Percentiles rank a stretch among this genome's conserved stretches.
Evolutionary conservation across 2,888 invertebrate genomes (phyloP).

Genomic region (Heliconius charithonia): DNA sequence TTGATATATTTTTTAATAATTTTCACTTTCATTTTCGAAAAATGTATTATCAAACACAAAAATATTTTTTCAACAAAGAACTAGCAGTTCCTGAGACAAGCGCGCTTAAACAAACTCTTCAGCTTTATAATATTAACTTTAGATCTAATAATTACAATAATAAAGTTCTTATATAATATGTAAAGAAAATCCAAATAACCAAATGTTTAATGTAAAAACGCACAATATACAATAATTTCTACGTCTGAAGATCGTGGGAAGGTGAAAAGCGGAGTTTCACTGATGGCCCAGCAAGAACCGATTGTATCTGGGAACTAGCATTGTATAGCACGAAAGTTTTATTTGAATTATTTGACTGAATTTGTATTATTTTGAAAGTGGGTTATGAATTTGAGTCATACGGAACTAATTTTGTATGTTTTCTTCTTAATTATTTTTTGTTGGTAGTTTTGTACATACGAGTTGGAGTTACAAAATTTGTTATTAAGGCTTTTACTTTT

Average conservation of each 20-base stretch:
- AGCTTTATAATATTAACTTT: neutral
- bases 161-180: neutral
- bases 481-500: too few species aligned
- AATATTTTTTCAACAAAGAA: too few species aligned
- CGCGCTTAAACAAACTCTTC: neutral
- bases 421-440: neutral
- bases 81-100: neutral
- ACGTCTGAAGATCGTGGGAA: constrained; percentile 65
- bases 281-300: constrained; percentile 62
- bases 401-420: neutral
- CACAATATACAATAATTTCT: constrained; percentile 66
- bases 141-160: neutral
- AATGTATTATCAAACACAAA: neutral
- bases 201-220: constrained; percentile 38
- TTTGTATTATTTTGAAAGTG: constrained; percentile 25
- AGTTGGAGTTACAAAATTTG: too few species aligned
- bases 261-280: constrained; percentile 73
- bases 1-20: too few species aligned
- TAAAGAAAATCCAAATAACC: constrained; percentile 18
- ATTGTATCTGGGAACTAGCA: constrained; percentile 64
- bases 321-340: constrained; percentile 66
- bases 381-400: constrained; percentile 23
- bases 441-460: neutral
- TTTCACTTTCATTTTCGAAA: too few species aligned
- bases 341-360: constrained; percentile 45